Conservation (phyloP, 1,140 invertebrate species). For the Fopius arisanus region DNA sequence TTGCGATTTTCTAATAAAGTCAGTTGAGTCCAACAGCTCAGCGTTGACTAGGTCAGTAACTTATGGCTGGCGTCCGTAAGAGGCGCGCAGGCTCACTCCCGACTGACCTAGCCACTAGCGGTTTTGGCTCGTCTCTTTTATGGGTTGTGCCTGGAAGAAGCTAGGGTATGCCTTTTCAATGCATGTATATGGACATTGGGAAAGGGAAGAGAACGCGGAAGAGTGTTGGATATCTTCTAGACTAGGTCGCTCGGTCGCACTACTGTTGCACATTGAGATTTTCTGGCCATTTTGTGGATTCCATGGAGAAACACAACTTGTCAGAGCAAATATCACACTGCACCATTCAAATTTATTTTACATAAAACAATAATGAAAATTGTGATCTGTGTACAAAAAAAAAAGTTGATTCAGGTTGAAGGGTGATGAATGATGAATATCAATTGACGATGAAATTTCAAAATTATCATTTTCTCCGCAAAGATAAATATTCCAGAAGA, state of each 20-base stretch:
- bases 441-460: not conserved
- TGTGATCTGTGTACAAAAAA: too few species aligned
- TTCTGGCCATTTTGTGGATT: not conserved
- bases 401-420: too few species aligned
- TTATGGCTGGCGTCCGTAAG: constrained; percentile 40
- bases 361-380: not conserved
- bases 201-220: constrained; percentile 64
- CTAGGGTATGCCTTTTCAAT: constrained; percentile 19
- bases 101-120: constrained; percentile 54
- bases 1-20: too few species aligned
- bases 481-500: too few species aligned
- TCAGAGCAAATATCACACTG: not conserved
- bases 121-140: constrained; percentile 29
- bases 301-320: not conserved
- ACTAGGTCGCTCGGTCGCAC: constrained; percentile 63
- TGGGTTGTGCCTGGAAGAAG: constrained; percentile 34
- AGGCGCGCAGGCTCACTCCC: constrained; percentile 26
- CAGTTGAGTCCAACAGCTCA: constrained; percentile 14
- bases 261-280: constrained; percentile 51
- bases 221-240: constrained; percentile 61
- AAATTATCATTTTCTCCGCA: too few species aligned
- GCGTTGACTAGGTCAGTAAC: constrained; percentile 54
- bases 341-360: not conserved
- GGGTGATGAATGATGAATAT: too few species aligned
- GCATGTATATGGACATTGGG: constrained; percentile 38